These are phyloP conservation scores for Drosophila greeni DNA, from an alignment of 2,888 invertebrate genomes.

Conservation along the genomic window DNA sequence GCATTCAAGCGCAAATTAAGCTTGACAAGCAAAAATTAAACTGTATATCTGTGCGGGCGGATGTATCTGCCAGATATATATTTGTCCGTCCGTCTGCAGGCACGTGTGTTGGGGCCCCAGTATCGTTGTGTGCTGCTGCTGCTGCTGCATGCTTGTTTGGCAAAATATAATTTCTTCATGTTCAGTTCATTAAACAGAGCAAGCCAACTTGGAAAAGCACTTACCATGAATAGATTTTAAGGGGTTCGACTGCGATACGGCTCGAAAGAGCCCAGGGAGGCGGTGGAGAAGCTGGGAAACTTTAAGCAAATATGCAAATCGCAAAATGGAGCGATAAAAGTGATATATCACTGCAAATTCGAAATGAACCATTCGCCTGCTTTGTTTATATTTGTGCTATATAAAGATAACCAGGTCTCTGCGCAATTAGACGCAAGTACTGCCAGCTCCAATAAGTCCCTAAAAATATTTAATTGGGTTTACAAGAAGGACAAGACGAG, in stretches of 20 bases:
- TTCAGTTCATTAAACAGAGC: conserved; percentile 69
- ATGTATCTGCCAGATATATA: conserved; percentile 27
- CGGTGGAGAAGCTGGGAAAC: not conserved
- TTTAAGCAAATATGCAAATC: conserved; percentile 49
- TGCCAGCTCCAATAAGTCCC: not conserved
- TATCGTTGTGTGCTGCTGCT: conserved; percentile 31
- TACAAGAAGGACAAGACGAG: no score
- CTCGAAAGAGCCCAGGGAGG: conserved; percentile 4
- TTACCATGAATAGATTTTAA: conserved; percentile 36
- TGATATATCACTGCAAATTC: conserved; percentile 21
- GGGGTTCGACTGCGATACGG: conserved; percentile 20
- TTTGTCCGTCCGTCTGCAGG: conserved; percentile 18
- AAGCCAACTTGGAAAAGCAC: conserved; percentile 47
- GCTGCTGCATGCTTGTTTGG: conserved; percentile 49
- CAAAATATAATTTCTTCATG: conserved; percentile 68
- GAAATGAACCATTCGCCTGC: conserved; percentile 45
- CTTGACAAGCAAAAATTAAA: conserved; percentile 74
- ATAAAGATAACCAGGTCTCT: conserved; percentile 22
- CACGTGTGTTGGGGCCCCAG: conserved; percentile 22
- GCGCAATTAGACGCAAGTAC: conserved; percentile 17
- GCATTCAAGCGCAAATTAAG: conserved; percentile 74
- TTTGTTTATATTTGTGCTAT: conserved; percentile 20
- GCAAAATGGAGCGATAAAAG: conserved; percentile 24
- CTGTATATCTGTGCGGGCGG: conserved; percentile 36
- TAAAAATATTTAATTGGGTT: not conserved